Evolutionary conservation across 2,113 vertebrate genomes (phyloP).

Genomic region (Brachypteracias leptosomus): DNA sequence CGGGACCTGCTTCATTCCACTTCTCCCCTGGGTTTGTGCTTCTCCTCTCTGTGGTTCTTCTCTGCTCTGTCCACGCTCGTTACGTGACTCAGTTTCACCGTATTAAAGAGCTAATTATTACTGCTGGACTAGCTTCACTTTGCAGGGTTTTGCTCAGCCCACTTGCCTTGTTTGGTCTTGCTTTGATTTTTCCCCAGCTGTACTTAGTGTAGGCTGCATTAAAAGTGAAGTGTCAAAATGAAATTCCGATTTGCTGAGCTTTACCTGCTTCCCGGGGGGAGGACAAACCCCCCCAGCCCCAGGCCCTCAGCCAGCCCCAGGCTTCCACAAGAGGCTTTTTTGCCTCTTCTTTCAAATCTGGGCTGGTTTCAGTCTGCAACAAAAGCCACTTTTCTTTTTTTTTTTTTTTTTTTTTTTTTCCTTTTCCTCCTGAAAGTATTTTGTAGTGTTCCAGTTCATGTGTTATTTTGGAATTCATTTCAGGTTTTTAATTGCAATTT

Average conservation of each 20-base stretch:
- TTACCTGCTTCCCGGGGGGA: not conserved
- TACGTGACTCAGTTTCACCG: not conserved
- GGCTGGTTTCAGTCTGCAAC: not conserved
- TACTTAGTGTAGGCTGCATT: not conserved
- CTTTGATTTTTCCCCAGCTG: not conserved
- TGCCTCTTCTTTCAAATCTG: not conserved
- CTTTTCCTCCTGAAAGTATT: not conserved
- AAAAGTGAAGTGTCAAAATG: not conserved
- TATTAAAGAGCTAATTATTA: not conserved
- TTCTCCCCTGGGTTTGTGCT: not conserved
- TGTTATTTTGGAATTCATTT: not conserved
- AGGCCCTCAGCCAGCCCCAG: not conserved
- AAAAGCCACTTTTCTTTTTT: not conserved
- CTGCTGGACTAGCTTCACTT: not conserved
- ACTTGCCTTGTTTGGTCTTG: not conserved
- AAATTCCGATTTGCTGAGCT: constrained; percentile 14
- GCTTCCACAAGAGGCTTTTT: not conserved
- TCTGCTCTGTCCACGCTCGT: not conserved
- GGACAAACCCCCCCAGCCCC: not conserved
- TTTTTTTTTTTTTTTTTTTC: not conserved
- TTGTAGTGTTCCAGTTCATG: not conserved
- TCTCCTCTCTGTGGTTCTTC: not conserved
- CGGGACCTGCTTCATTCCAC: not conserved
- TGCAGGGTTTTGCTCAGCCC: not conserved
- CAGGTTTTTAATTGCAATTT: constrained; percentile 51